phyloP scores from a whole-genome alignment of 2,888 invertebrate species.

The Lamellibrachia satsuma region DNA sequence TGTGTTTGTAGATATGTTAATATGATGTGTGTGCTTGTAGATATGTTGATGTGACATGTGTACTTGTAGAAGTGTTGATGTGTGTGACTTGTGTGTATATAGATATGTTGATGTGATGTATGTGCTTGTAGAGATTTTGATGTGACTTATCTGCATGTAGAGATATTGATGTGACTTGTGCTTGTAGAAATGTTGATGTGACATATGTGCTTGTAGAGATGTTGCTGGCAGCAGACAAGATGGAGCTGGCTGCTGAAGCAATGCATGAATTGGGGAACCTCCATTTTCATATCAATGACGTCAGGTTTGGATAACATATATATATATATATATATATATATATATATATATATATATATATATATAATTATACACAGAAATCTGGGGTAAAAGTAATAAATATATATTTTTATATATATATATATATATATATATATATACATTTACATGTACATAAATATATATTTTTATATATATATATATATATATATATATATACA shows the following conservation, averaged over 20 bases:
- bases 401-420: no score
- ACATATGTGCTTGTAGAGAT: constrained; percentile 48
- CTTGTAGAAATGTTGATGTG: background rate
- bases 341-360: no score
- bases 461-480: no score
- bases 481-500: no score
- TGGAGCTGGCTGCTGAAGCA: constrained; percentile 61
- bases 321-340: no score
- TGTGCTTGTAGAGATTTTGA: constrained; percentile 3
- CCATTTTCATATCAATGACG: constrained; percentile 56
- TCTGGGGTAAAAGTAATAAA: no score
- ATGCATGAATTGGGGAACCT: constrained; percentile 64
- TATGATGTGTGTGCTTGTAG: background rate
- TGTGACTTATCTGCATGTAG: constrained; percentile 40
- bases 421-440: no score
- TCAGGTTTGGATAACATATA: constrained; percentile 45
- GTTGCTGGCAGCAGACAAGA: constrained; percentile 58
- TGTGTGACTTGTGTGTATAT: background rate
- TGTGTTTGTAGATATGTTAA: background rate
- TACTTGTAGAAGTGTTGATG: background rate
- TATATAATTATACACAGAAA: no score
- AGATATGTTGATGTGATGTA: constrained; percentile 14
- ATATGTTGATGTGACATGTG: background rate
- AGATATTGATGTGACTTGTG: constrained; percentile 51
- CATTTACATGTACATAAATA: no score